Conservation (phyloP, 2,113 vertebrate species). For the Megaceryle torquata region DNA sequence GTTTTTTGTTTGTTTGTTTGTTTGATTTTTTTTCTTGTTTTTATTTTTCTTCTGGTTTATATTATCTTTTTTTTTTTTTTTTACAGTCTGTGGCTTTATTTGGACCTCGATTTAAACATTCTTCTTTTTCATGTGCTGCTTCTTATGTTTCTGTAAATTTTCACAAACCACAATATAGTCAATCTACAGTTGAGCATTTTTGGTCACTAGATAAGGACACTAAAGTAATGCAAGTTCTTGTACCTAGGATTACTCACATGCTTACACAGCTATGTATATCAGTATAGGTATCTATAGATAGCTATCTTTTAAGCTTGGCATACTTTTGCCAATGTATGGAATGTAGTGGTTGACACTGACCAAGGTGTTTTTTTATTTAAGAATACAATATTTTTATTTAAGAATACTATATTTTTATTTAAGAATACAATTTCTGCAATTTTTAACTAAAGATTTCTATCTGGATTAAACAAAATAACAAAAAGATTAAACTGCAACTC, state of each 20-base stretch:
- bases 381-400: background rate
- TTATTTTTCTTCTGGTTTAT: no score
- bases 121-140: fast-evolving
- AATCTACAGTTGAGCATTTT: background rate
- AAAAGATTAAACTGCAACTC: background rate
- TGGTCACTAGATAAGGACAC: background rate
- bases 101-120: background rate
- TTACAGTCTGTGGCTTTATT: background rate
- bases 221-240: background rate
- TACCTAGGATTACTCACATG: background rate
- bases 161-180: background rate
- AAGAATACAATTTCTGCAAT: background rate
- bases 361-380: background rate
- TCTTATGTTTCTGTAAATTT: background rate
- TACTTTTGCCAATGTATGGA: background rate
- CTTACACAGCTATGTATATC: background rate
- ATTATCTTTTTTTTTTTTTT: background rate
- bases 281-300: background rate
- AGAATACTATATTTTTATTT: background rate
- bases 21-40: no score
- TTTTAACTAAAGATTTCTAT: background rate
- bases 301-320: background rate
- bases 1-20: no score
- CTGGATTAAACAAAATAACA: background rate
- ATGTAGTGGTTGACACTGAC: background rate